Percentiles rank a stretch among this genome's conserved stretches.
Evolutionary conservation across 2,888 invertebrate species (phyloP).

Genomic region (Clitarchus hookeri): DNA sequence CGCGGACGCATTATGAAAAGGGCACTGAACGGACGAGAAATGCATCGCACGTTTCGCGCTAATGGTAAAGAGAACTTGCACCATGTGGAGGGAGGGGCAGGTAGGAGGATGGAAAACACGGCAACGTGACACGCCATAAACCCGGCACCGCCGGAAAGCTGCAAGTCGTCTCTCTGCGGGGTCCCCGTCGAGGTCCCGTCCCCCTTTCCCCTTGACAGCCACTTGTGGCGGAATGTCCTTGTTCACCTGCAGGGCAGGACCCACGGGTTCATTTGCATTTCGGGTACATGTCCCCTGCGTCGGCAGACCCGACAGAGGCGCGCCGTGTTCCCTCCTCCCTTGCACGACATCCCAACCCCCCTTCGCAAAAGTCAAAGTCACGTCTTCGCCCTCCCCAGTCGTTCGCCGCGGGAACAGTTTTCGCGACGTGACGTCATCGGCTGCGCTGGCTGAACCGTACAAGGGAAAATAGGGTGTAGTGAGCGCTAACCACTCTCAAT

Average conservation of each 20-base stretch:
- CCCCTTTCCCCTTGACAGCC: not conserved
- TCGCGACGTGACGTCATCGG: too few relatives aligned
- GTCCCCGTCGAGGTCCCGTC: not conserved
- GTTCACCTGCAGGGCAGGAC: not conserved
- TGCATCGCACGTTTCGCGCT: not conserved
- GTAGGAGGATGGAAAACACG: not conserved
- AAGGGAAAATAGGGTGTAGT: too few relatives aligned
- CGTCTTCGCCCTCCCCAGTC: not conserved
- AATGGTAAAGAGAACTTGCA: not conserved
- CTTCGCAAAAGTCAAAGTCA: not conserved
- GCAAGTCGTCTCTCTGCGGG: not conserved
- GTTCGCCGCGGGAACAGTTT: not conserved
- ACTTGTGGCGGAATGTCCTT: not conserved
- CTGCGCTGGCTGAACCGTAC: too few relatives aligned
- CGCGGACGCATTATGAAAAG: not conserved
- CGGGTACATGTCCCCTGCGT: not conserved
- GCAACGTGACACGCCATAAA: constrained; percentile 4
- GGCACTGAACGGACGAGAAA: constrained; percentile 7
- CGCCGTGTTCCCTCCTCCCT: not conserved
- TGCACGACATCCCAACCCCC: too few relatives aligned
- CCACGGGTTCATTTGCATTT: not conserved
- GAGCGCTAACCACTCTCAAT: too few relatives aligned
- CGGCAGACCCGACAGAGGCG: not conserved
- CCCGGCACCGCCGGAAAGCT: not conserved
- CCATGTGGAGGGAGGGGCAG: not conserved